A percentile compares a stretch with the other conserved stretches of the same genome.
These are phyloP conservation scores for Syrphus vitripennis DNA, from an alignment of 2,888 invertebrate genomes.

Conservation along the genomic window DNA sequence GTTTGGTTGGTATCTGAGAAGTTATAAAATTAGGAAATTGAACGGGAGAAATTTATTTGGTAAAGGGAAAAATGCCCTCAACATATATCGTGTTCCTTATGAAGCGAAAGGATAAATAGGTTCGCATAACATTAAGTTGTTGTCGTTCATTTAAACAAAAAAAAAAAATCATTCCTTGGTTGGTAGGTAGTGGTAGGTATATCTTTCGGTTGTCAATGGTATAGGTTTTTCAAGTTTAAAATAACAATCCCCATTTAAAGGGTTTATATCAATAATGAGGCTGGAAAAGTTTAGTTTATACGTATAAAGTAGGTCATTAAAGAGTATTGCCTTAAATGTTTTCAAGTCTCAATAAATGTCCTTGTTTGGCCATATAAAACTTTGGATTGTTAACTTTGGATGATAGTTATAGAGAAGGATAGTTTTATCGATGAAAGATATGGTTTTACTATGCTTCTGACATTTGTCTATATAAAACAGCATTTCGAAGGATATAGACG, in stretches of 20 bases:
- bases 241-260: neutral
- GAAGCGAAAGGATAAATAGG: conserved; percentile 12
- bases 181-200: neutral
- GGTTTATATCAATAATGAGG: conserved; percentile 9
- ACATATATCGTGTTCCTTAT: conserved; percentile 4
- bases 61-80: neutral
- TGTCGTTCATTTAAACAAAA: neutral
- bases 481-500: neutral
- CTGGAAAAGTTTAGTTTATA: neutral
- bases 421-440: conserved; percentile 8
- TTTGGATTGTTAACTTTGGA: too few relatives aligned
- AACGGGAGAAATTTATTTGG: conserved; percentile 45
- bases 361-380: neutral
- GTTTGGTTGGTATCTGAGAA: conserved; percentile 26
- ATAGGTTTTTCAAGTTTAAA: neutral
- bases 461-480: neutral
- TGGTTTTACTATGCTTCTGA: neutral
- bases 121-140: conserved; percentile 40
- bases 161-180: neutral
- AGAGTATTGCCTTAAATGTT: neutral
- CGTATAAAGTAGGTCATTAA: neutral
- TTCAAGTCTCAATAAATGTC: neutral
- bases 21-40: conserved; percentile 57
- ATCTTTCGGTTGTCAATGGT: neutral
- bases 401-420: neutral